Evolutionary conservation across 2,888 invertebrate species (phyloP).

Genomic region (Hypomecis punctinalis): DNA sequence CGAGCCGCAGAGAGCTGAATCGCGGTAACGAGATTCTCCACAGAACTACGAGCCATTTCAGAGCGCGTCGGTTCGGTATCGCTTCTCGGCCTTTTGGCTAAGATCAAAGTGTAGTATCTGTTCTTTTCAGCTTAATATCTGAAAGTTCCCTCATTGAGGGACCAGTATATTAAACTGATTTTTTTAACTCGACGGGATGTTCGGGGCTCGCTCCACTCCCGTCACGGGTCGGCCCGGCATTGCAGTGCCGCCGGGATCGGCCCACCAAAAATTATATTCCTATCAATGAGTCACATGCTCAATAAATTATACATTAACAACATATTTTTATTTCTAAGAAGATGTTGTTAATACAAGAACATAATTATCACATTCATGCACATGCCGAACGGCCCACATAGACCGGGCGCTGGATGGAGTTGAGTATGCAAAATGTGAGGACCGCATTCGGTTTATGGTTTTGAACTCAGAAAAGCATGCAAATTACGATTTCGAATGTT

Average conservation of each 20-base stretch:
- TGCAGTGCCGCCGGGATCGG: conserved; percentile 29
- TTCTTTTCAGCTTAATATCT: conserved; percentile 48
- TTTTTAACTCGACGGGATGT: conserved; percentile 31
- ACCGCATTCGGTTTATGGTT: too few relatives aligned
- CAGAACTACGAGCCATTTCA: neutral
- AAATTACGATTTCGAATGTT: too few relatives aligned
- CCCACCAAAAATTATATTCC: conserved; percentile 6
- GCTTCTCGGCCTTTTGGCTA: conserved; percentile 28
- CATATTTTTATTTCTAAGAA: too few relatives aligned
- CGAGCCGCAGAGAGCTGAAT: conserved; percentile 9
- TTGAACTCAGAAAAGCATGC: too few relatives aligned
- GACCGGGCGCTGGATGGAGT: too few relatives aligned
- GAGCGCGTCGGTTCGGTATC: neutral
- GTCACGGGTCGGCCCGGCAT: conserved; percentile 31
- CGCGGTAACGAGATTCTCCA: conserved; percentile 16
- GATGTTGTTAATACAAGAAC: too few relatives aligned
- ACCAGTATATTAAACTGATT: conserved; percentile 32
- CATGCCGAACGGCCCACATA: too few relatives aligned
- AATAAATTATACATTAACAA: too few relatives aligned
- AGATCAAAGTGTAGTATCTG: conserved; percentile 31
- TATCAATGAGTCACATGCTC: too few relatives aligned
- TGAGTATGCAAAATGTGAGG: too few relatives aligned
- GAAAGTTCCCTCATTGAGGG: conserved; percentile 31
- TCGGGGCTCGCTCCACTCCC: conserved; percentile 32
- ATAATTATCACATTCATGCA: too few relatives aligned